Evolutionary conservation across 2,888 invertebrate species (phyloP), one percentile per base, ranked within the genome.

Genomic region (Philaethria dido): DNA sequence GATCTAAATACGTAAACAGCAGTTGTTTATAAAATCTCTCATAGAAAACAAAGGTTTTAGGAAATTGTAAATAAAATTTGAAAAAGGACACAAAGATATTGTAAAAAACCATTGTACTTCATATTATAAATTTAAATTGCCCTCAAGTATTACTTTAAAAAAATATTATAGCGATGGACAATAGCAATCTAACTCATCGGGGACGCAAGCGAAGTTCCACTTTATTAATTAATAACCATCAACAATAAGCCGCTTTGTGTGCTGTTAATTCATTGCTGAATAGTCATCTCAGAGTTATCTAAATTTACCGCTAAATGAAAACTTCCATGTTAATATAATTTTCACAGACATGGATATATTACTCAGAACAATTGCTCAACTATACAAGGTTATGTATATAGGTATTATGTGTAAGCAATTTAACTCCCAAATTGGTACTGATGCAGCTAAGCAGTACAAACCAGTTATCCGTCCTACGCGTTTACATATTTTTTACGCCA

Each of bases 211-310:
- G 67, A 68, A 71, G 66, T 66, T 73, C 83, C 83, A 88, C 84
- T 88, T 87, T 80, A 86, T 78, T 88, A 87, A 89, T 89, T 87
- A 87, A 86, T 78, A 76, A 77, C 77, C 73, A 68, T 72, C 72
- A 66, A 73, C 74, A 72, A 73, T 73, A 71, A 72, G 69, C 61
- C 65, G 72, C 69, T 71, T 69, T 72, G 72, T 72, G 72, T 68
- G 44, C 68, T 68, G 54, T 64, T 73, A 69, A 68, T 69, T 69
- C 64, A 59, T 69, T 45, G 36, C 47, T 47, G 48, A 50, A 55
- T 64, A 57, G 62, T 66, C 52, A 18, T 33, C 16, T 11, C 29
- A 16, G 4, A 52, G 0, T 29, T 16, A 16, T 16, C 13, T 52
- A 52, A 16, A 52, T 52, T 52, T 52, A 52, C 11, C 25, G 25